Evolutionary conservation across 1,140 invertebrate species (phyloP), one percentile per base, ranked within the genome.

Genomic region (Hycleus phaleratus): DNA sequence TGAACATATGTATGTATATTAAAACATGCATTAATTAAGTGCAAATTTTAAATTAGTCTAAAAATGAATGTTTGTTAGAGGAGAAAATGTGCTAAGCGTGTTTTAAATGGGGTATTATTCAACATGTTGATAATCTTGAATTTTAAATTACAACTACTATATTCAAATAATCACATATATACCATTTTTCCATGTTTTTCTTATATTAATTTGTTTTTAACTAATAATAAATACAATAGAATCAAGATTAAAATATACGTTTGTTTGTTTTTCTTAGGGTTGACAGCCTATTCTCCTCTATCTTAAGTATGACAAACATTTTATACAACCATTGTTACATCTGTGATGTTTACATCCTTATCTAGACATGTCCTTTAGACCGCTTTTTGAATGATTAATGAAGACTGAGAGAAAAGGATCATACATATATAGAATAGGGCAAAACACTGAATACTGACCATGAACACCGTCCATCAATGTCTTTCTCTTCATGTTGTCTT

Each of bases 291-390:
- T 53, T 43, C 43, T 43, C 51, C 12, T 32, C 51, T 32, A 32
- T 5, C 32, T 53, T 46, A 53, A 58, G 58, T 49, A 46, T 53
- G 54, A 50, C 52, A 53, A 59, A 58, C 56, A 52, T 58, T 50
- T 58, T 39, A 49, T 47, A 49, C 48, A 45, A 45, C 51, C 51
- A 53, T 53, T 53, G 51, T 53, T 53, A 53, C 50, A 46, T 47
- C 39, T 45, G 57, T 45, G 48, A 60, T 60, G 59, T 58, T 56
- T 61, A 61, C 55, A 61, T 61, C 59, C 59, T 61, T 61, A 61
- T 61, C 59, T 49, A 40, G 54, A 48, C 54, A 46, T 57, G 59
- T 61, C 55, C 59, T 61, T 52, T 57, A 57, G 47, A 54, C 55
- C 48, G 49, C 49, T 50, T 56, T 49, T 50, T 40, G 59, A 40